phyloP scores from a whole-genome alignment of 2,888 invertebrate genomes.

The Caenorhabditis sp. region DNA sequence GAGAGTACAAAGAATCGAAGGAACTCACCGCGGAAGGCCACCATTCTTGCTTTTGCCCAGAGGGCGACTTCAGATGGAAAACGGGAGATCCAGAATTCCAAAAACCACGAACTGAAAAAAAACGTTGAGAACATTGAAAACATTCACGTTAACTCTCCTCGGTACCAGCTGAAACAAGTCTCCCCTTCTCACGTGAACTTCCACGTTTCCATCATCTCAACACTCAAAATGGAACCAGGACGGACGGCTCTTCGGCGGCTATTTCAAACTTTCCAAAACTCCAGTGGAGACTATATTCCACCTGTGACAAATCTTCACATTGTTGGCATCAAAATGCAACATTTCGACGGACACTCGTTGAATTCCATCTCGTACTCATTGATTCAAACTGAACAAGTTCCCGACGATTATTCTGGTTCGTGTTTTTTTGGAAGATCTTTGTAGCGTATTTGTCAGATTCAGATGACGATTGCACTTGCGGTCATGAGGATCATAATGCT shows the following conservation, averaged over 20 bases:
- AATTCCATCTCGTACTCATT: constrained; percentile 56
- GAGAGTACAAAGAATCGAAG: constrained; percentile 2
- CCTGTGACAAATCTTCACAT: constrained; percentile 29
- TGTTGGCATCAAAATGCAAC: constrained; percentile 50
- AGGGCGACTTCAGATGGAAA: too few species aligned
- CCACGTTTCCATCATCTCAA: too few species aligned
- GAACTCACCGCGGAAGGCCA: too few species aligned
- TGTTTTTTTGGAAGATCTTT: not conserved
- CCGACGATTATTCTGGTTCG: constrained; percentile 27
- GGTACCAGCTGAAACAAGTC: too few species aligned
- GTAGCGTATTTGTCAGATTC: not conserved
- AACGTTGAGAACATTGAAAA: too few species aligned
- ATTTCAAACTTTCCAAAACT: constrained; percentile 32
- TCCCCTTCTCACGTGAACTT: too few species aligned
- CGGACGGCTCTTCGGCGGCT: not conserved
- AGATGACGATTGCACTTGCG: constrained; percentile 53
- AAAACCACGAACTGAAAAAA: too few species aligned
- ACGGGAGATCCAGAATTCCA: too few species aligned
- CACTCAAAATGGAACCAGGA: too few species aligned
- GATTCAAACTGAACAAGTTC: constrained; percentile 34
- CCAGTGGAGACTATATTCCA: too few species aligned
- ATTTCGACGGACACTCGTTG: constrained; percentile 38
- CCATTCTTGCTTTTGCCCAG: too few species aligned
- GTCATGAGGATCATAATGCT: constrained; percentile 35
- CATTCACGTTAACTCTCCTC: too few species aligned